phyloP scores from a whole-genome alignment of 2,888 invertebrate genomes.

The Amblyjoppa proteus region DNA sequence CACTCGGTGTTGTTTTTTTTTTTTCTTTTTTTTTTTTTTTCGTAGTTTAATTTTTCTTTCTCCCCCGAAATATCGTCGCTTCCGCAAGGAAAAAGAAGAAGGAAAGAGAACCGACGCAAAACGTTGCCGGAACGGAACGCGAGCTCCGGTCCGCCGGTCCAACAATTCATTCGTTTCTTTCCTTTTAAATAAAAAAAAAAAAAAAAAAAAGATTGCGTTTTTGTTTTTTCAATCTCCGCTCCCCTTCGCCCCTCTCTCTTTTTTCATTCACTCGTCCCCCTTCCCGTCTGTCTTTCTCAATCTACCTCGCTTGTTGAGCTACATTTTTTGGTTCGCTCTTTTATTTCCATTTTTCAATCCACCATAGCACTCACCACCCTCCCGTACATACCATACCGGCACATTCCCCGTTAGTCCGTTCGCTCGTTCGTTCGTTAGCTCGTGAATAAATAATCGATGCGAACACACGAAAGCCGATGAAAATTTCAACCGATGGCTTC shows the following conservation, averaged over 20 bases:
- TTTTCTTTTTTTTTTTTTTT: no score
- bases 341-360: constrained; percentile 61
- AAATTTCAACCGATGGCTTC: constrained; percentile 81
- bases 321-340: constrained; percentile 52
- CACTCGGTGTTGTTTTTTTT: neutral
- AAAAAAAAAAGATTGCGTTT: neutral
- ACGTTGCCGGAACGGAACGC: constrained; percentile 17
- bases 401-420: constrained; percentile 63
- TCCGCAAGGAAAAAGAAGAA: constrained; percentile 19
- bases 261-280: constrained; percentile 37
- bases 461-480: constrained; percentile 79
- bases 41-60: constrained; percentile 12
- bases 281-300: constrained; percentile 19
- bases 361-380: constrained; percentile 38
- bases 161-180: constrained; percentile 30
- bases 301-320: constrained; percentile 46
- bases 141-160: constrained; percentile 2
- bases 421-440: constrained; percentile 76
- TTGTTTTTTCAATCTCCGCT: constrained; percentile 28
- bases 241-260: neutral
- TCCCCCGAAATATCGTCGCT: constrained; percentile 13
- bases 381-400: constrained; percentile 39
- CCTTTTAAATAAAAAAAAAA: neutral
- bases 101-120: constrained; percentile 22
- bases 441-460: constrained; percentile 80